These are phyloP conservation scores for Idris sp. DNA, from an alignment of 1,140 invertebrate species.

Conservation along the genomic window DNA sequence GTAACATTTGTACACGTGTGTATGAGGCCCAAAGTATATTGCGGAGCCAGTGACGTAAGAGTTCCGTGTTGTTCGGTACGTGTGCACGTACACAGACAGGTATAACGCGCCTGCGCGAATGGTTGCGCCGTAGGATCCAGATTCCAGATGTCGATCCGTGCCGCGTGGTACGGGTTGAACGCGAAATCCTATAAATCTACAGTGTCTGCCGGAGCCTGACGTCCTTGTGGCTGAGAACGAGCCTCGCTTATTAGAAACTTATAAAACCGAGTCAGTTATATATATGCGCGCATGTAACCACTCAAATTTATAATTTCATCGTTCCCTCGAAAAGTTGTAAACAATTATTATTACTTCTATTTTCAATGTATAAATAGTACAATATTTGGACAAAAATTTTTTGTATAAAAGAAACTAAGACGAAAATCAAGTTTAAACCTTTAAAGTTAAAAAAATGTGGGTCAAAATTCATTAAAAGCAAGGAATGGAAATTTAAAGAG, in stretches of 20 bases:
- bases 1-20: conserved; percentile 52
- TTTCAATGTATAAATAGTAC: too few relatives aligned
- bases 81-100: conserved; percentile 32
- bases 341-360: too few relatives aligned
- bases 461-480: too few relatives aligned
- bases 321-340: too few relatives aligned
- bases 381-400: too few relatives aligned
- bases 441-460: too few relatives aligned
- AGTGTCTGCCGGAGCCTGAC: conserved; percentile 52
- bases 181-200: conserved; percentile 61
- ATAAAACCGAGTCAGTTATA: conserved; percentile 35
- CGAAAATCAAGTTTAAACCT: too few relatives aligned
- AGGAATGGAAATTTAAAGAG: too few relatives aligned
- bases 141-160: conserved; percentile 51
- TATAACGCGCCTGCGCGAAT: conserved; percentile 32
- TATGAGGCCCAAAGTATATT: conserved; percentile 33
- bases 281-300: conserved; percentile 6
- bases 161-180: conserved; percentile 53
- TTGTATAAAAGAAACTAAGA: too few relatives aligned
- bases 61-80: conserved; percentile 56
- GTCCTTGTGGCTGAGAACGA: conserved; percentile 54
- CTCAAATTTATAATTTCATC: conserved; percentile 1
- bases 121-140: conserved; percentile 54
- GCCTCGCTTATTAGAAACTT: conserved; percentile 44
- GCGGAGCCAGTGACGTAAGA: conserved; percentile 57